Evolutionary conservation across 2,888 invertebrate genomes (phyloP), one percentile per base, ranked within the genome.

Genomic region (Nineta flava): DNA sequence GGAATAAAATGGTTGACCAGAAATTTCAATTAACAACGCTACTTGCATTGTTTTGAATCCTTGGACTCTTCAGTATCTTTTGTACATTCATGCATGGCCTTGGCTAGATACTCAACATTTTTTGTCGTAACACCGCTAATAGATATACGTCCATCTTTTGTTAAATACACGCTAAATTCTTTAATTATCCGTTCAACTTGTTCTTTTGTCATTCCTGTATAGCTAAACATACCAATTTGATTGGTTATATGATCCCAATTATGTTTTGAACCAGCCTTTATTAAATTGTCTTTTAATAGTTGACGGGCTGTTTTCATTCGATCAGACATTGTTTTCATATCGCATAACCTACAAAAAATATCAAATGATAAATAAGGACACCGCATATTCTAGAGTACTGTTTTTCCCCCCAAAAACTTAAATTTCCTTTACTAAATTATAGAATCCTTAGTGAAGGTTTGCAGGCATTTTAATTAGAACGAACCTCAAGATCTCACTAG

Each of bases 191-290:
- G 78, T 57, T 82, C 88, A 48, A 91, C 93, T 77, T 96, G 87
- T n/a, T 83, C 77, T 1, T 85, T 78, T 49, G 80, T 88, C 65
- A 99, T 81, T 54, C 99, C 99, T 17, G 96, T 95, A 68, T 77
- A 99, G 67, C 97, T 99, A 76, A 99, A 99, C 99, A 99, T 99
- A 65, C 99, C 99, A 65, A 99, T 99, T 75, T 99, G 97, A 69
- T 97, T 85, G 51, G 92, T 94, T 65, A 99, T 94, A 67, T 99
- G 97, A 51, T 81, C 72, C 99, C 97, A 99, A 62, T 84, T 74
- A 48, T 69, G 75, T 26, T 72, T 68, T 52, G 91, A 93, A 48
- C 96, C 96, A 61, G 86, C 81, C 57, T 83, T 83, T 59, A 81
- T 63, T 56, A 99, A 75, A 61, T 87, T 83, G 0, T 79, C 76